Base-by-base conservation (phyloP, 2,888 invertebrate species). In the Polylopha cassiicola region DNA sequence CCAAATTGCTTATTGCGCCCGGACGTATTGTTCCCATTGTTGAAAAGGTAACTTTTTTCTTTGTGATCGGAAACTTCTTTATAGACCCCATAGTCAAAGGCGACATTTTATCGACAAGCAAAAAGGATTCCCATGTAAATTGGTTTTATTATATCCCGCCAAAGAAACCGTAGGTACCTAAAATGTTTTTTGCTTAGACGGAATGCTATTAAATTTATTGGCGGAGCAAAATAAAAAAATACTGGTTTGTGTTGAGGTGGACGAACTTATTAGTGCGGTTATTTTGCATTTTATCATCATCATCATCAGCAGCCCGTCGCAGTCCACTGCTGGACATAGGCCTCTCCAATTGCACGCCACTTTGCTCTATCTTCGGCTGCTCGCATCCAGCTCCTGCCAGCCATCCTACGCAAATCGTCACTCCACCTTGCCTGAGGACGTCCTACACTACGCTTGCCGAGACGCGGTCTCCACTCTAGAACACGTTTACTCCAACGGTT, bases 111-210 rank as follows among this genome's bases (percentile, higher is more conserved):
- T 55, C 32, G 37, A 30, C 36, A 7, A 23, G 10, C 23, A 70
- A 73, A 73, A 73, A 68, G 73, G 68, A 77, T 74, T 74, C 65
- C 65, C 61, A 68, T 71, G 66, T 66, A 65, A 62, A 74, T 74
- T 56, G 47, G 52, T 64, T 73, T 66, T 61, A 59, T 65, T 57
- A 29, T 44, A 28, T 37, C 24, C 34, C 33, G 44, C 58, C 64
- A 73, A 72, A 74, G 67, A 59, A 51, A 59, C 73, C 74, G 71
- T 51, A 44, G n/a, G n/a, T n/a, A n/a, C n/a, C n/a, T n/a, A n/a
- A n/a, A 29, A 32, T 43, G 42, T 47, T 55, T 66, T 64, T 63
- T 61, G 47, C 48, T 36, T 32, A 10, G 30, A 39, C 41, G 31
- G 47, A 48, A 52, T 46, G 41, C 33, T 20, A 36, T 30, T 53